Conservation (phyloP, 1,140 invertebrate genomes). For the Aporrectodea caliginosa region DNA sequence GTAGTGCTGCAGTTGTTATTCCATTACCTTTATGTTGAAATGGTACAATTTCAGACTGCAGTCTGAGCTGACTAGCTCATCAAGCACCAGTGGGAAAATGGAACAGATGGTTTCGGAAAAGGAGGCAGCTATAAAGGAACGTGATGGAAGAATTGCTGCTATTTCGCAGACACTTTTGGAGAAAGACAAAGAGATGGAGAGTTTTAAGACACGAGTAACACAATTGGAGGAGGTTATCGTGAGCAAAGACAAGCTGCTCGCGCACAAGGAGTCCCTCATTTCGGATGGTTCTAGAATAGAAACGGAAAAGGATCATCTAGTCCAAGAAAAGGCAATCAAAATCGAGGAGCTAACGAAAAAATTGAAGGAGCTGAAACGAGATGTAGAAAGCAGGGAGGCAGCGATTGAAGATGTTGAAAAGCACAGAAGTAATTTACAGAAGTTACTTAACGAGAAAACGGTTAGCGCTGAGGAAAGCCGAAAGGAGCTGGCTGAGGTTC, state of each 20-base stretch:
- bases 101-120: constrained; percentile 16
- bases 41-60: constrained; percentile 36
- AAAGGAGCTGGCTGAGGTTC: not conserved
- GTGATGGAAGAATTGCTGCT: not conserved
- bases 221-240: not conserved
- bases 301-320: not conserved
- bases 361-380: not conserved
- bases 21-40: no score
- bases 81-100: constrained; percentile 24
- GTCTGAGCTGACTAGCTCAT: constrained; percentile 30
- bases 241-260: not conserved
- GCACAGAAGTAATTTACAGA: not conserved
- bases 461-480: not conserved
- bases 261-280: not conserved
- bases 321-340: not conserved
- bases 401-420: constrained; percentile 10
- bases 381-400: not conserved
- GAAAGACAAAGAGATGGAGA: not conserved
- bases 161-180: not conserved
- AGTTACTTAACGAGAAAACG: not conserved
- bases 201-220: not conserved
- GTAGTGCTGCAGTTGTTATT: no score
- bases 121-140: constrained; percentile 19
- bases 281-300: not conserved
- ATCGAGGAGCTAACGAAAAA: constrained; percentile 15